Conservation (phyloP, 2,797 vertebrate species). For the Aselliscus stoliczkanus region DNA sequence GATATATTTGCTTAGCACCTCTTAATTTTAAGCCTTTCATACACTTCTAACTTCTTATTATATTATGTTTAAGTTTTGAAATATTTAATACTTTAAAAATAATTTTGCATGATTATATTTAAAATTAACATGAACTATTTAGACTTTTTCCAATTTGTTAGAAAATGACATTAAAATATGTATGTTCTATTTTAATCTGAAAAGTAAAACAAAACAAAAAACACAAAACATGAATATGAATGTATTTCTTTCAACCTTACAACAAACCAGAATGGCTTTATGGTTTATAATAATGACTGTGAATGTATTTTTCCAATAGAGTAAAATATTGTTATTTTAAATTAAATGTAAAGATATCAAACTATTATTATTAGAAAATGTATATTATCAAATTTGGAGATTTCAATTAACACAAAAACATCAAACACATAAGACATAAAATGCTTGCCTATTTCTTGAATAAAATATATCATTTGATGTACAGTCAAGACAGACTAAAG, state of each 20-base stretch:
- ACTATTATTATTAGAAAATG: neutral
- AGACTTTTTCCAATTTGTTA: neutral
- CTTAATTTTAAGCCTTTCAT: neutral
- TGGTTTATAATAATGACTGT: neutral
- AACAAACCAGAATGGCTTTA: neutral
- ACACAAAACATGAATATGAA: neutral
- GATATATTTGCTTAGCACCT: neutral
- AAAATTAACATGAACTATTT: neutral
- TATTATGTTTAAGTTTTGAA: neutral
- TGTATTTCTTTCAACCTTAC: neutral
- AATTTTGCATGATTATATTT: neutral
- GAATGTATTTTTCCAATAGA: neutral
- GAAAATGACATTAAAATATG: neutral
- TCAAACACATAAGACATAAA: neutral
- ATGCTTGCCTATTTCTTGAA: neutral
- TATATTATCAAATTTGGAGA: neutral
- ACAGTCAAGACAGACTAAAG: neutral
- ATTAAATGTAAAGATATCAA: neutral
- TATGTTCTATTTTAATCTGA: neutral
- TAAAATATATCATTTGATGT: neutral
- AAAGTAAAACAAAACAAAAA: neutral
- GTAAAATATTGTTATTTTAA: neutral
- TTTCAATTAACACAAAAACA: neutral
- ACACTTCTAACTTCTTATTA: neutral
- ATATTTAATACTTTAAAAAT: neutral